These are phyloP conservation scores for Etheostoma cragini DNA, from an alignment of 2,113 vertebrate species.

Conservation along the genomic window DNA sequence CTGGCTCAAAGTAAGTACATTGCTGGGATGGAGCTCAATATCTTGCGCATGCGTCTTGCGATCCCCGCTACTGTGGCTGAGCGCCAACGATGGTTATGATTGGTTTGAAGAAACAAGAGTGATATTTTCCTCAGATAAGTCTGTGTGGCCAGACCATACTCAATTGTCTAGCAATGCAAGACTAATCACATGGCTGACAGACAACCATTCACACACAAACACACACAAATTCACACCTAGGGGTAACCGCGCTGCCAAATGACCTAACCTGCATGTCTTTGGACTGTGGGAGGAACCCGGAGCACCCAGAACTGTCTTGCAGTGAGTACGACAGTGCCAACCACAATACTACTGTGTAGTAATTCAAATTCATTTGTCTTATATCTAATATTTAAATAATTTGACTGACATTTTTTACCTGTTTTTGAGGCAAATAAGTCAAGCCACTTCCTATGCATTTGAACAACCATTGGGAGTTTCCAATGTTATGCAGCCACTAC, in stretches of 20 bases:
- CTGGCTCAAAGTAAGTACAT: too few relatives aligned
- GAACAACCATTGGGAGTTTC: constrained; percentile 16
- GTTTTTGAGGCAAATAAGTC: constrained; percentile 16
- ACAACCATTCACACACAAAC: background rate
- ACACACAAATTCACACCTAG: background rate
- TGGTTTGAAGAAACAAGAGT: too few relatives aligned
- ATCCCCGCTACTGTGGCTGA: too few relatives aligned
- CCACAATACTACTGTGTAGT: background rate
- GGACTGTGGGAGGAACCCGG: background rate
- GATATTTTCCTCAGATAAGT: too few relatives aligned
- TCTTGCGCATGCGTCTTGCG: too few relatives aligned
- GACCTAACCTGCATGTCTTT: background rate
- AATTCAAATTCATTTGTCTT: background rate
- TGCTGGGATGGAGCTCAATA: too few relatives aligned
- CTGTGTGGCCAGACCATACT: too few relatives aligned
- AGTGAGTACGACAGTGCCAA: background rate
- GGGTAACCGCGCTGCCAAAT: background rate
- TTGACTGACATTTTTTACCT: background rate
- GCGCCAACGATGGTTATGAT: too few relatives aligned
- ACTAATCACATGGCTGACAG: background rate
- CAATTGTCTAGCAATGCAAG: too few relatives aligned
- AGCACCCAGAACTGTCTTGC: background rate
- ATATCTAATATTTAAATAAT: background rate
- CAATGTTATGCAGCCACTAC: constrained; percentile 33
- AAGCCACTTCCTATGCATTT: constrained; percentile 14